Percentiles rank a stretch among this genome's conserved stretches.
Conservation (phyloP, 2,113 vertebrate genomes). For the Saimiri boliviensis region DNA sequence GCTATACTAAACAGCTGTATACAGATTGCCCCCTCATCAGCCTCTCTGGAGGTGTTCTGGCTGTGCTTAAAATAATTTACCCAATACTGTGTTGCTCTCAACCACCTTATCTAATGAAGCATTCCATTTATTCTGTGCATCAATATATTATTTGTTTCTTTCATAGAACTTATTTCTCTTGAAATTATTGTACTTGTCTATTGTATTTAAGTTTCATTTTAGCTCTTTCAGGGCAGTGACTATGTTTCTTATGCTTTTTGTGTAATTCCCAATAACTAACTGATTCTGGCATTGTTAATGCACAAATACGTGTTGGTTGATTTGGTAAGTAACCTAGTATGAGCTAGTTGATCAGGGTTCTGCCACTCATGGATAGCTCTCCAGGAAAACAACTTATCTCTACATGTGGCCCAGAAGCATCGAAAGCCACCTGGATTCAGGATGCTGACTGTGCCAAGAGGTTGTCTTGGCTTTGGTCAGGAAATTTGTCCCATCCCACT, state of each 20-base stretch:
- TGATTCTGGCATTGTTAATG: neutral
- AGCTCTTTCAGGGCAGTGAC: neutral
- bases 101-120: neutral
- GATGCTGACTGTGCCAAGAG: neutral
- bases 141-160: neutral
- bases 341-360: neutral
- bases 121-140: neutral
- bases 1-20: neutral
- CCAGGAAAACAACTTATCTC: neutral
- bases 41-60: neutral
- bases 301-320: neutral
- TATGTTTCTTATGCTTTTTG: neutral
- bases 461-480: neutral
- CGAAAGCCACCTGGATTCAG: neutral
- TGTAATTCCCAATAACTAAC: neutral
- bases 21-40: neutral
- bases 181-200: neutral
- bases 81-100: neutral
- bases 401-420: neutral
- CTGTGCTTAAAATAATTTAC: neutral
- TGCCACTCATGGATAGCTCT: neutral
- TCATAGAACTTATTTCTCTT: neutral
- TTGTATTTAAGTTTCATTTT: neutral
- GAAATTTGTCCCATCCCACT: neutral
- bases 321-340: neutral